A percentile compares a stretch with the other conserved stretches of the same genome.
Evolutionary conservation across 2,797 vertebrate genomes (phyloP).

Genomic region (Thripadectes ignobilis): DNA sequence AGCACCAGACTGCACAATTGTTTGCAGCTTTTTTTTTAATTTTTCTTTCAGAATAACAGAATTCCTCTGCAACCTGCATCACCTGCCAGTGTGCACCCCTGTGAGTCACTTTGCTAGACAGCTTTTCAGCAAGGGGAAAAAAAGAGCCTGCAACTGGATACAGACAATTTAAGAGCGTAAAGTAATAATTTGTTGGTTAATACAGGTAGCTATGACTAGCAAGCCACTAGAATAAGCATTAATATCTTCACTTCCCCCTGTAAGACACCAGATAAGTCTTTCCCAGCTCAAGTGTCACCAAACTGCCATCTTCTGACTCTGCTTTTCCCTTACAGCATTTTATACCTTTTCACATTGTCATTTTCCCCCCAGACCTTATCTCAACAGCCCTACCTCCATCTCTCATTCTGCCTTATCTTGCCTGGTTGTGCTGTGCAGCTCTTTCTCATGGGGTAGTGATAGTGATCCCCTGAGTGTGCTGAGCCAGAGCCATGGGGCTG

Average conservation of each 20-base stretch:
- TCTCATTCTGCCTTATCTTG: background rate
- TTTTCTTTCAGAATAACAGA: background rate
- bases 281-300: background rate
- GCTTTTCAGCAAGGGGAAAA: background rate
- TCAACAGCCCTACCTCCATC: background rate
- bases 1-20: background rate
- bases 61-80: background rate
- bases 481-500: rapidly evolving
- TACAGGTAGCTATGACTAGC: background rate
- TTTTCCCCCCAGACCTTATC: background rate
- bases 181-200: background rate
- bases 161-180: background rate
- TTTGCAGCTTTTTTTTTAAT: background rate
- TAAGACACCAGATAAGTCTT: background rate
- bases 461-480: background rate
- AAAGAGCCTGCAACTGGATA: background rate
- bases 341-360: background rate
- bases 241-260: background rate
- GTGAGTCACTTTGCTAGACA: background rate
- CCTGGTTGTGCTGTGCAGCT: background rate
- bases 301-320: background rate
- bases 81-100: background rate
- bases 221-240: background rate
- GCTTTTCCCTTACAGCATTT: background rate
- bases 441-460: background rate